These are phyloP conservation scores for Drusus annulatus DNA, from an alignment of 1,140 invertebrate genomes.

Conservation along the genomic window DNA sequence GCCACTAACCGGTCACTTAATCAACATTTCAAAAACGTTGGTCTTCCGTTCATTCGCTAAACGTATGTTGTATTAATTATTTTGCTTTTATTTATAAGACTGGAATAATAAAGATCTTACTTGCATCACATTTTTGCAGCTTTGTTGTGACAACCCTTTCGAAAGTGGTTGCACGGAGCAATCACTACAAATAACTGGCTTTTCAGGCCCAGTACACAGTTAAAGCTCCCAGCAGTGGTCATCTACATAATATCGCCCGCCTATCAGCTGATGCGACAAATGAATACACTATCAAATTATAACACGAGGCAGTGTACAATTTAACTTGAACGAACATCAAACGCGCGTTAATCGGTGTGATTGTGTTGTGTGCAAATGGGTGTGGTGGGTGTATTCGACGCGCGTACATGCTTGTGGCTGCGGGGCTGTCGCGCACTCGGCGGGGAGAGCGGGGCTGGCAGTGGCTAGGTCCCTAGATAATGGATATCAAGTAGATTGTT, in stretches of 20 bases:
- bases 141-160: background rate
- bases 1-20: too few relatives aligned
- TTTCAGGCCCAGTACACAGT: too few relatives aligned
- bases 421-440: background rate
- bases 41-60: too few relatives aligned
- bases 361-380: too few relatives aligned
- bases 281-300: conserved; percentile 52
- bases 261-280: conserved; percentile 46
- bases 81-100: too few relatives aligned
- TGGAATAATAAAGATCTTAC: too few relatives aligned
- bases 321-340: conserved; percentile 42
- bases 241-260: background rate
- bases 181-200: conserved; percentile 4
- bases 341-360: conserved; percentile 14
- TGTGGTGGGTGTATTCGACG: background rate
- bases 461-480: too few relatives aligned
- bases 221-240: too few relatives aligned
- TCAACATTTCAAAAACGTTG: too few relatives aligned
- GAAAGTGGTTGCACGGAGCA: background rate
- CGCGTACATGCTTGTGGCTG: background rate
- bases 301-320: conserved; percentile 44
- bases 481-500: too few relatives aligned
- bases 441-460: background rate
- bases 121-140: background rate
- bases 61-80: too few relatives aligned